Evolutionary conservation across 2,113 vertebrate species (phyloP).

Genomic region (Neoarius graeffei): DNA sequence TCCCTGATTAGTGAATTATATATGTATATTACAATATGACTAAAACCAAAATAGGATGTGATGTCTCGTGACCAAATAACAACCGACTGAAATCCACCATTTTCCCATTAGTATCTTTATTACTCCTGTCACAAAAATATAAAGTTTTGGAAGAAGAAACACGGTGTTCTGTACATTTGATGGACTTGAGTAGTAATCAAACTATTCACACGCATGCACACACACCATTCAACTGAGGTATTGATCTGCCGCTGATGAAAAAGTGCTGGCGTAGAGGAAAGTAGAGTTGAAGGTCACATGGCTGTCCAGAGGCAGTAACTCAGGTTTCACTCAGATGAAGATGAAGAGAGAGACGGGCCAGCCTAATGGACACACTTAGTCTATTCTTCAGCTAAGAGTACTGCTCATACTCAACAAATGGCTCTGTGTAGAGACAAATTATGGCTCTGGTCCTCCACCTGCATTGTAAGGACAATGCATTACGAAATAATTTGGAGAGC

Average conservation of each 20-base stretch:
- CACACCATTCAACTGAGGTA: slow-evolving; percentile 40
- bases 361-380: slow-evolving; percentile 47
- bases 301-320: slow-evolving; percentile 53
- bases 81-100: neutral
- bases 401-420: slow-evolving; percentile 37
- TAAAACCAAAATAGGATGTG: neutral
- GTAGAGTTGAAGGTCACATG: slow-evolving; percentile 60
- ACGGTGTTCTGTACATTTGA: slow-evolving; percentile 22
- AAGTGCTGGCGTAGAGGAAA: slow-evolving; percentile 58
- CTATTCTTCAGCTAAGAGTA: slow-evolving; percentile 38
- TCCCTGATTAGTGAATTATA: neutral
- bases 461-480: slow-evolving; percentile 18
- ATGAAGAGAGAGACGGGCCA: slow-evolving; percentile 41
- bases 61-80: neutral
- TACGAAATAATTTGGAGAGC: neutral
- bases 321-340: slow-evolving; percentile 53
- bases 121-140: neutral
- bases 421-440: slow-evolving; percentile 40
- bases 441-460: slow-evolving; percentile 33
- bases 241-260: slow-evolving; percentile 53
- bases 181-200: slow-evolving; percentile 44
- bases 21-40: neutral
- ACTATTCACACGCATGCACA: slow-evolving; percentile 31
- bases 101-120: neutral
- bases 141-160: neutral